A percentile compares a stretch with the other conserved stretches of the same genome.
Conservation (phyloP, 2,797 vertebrate species). For the Sebastiscus tertius region DNA sequence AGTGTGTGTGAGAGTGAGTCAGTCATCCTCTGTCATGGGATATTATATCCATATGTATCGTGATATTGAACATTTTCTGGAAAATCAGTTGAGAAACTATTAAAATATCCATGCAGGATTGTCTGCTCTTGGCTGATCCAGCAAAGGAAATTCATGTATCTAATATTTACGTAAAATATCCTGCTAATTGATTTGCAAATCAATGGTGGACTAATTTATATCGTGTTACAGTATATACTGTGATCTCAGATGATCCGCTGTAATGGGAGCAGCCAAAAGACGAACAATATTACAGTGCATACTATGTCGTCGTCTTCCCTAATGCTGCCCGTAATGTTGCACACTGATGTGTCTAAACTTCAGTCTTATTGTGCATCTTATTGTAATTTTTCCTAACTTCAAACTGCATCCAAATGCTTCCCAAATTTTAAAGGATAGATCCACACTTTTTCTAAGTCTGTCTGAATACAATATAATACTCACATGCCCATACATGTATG, state of each 20-base stretch:
- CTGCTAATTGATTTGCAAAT: neutral
- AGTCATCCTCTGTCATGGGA: neutral
- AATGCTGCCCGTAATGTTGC: too few relatives aligned
- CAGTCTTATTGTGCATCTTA: too few relatives aligned
- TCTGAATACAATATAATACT: neutral
- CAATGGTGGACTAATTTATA: too few relatives aligned
- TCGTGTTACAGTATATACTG: too few relatives aligned
- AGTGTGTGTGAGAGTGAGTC: neutral
- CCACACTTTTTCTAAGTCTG: neutral
- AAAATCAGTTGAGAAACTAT: neutral
- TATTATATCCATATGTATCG: neutral
- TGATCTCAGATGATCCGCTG: too few relatives aligned
- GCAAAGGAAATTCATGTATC: neutral
- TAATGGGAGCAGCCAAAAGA: too few relatives aligned
- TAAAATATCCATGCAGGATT: neutral
- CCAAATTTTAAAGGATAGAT: neutral
- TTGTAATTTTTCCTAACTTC: too few relatives aligned
- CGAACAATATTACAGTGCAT: too few relatives aligned
- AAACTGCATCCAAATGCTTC: too few relatives aligned
- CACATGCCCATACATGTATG: neutral
- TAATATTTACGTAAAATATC: neutral
- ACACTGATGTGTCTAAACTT: too few relatives aligned
- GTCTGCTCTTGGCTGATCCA: neutral
- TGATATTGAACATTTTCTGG: neutral
- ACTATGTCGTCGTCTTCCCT: too few relatives aligned